Base-by-base conservation (phyloP, 92 coral and sea anemone genomes). In the Pocillopora meandrina region DNA sequence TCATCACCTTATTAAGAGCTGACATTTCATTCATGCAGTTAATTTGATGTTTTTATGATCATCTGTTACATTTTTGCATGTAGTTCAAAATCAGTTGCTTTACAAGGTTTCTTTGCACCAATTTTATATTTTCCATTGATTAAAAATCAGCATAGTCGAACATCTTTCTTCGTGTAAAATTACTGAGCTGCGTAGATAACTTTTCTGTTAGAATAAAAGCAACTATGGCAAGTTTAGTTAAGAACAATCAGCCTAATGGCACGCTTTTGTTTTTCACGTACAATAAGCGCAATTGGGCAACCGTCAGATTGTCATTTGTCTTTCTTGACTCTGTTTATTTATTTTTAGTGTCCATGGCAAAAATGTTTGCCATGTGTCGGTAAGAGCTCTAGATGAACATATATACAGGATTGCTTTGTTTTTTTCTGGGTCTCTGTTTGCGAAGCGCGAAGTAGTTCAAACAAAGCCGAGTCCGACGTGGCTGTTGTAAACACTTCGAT, bases 21-120 rank as follows among this genome's bases (percentile, higher is more conserved):
- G 74, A 70, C 74, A 70, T 70, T 23, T 65, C 70, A 65, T 33
- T 65, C 42, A 70, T 33, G 55, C 74, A 70, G 74, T 70, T 36
- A 70, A 70, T 70, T 70, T 70, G 74, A 17, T 34, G 56, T 49
- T 70, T 70, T 23, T 52, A 15, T 16, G 47, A 59, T 16, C 56
- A 60, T 76, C 65, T 61, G 69, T 61, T 76, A 61, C 56, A 34
- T 61, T 61, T 61, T 60, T 17, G 56, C 49, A 15, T 66, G 49
- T 19, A 3, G 16, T 8, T 33, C 9, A n/a, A 59, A 60, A 7
- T 34, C 12, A 10, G 31, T 11, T 35, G 80, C 31, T 70, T 33
- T 1, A 61, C 33, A 61, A 18, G 26, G 56, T 15, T 76, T 8
- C 17, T 49, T 13, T 33, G 19, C 6, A 12, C 14, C 56, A 34